Evolutionary conservation across 2,113 vertebrate species (phyloP).

Genomic region (Anser cygnoides): DNA sequence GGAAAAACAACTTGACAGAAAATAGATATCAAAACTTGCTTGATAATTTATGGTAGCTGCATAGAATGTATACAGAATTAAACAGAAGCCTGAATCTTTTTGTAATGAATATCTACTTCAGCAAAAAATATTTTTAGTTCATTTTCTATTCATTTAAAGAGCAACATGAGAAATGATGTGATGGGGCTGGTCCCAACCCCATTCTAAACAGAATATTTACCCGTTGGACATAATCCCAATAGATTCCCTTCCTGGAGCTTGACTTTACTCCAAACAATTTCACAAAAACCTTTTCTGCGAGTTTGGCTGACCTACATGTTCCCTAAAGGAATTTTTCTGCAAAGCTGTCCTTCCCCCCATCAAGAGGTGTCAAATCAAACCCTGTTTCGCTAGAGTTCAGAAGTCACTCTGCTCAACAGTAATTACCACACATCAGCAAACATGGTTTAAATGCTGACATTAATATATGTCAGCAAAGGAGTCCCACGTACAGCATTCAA

Average conservation of each 20-base stretch:
- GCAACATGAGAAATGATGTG: neutral
- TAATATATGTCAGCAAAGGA: neutral
- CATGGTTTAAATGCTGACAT: neutral
- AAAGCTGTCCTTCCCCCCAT: neutral
- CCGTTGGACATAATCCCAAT: neutral
- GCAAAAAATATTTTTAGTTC: neutral
- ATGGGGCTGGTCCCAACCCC: rapidly evolving
- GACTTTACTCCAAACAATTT: neutral
- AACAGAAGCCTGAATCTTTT: neutral
- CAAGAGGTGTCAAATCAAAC: neutral
- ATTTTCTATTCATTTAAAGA: neutral
- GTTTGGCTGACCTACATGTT: neutral
- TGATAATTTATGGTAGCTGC: neutral
- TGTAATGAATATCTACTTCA: neutral
- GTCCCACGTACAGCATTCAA: neutral
- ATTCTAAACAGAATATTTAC: neutral
- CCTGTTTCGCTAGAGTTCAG: neutral
- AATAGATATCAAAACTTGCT: neutral
- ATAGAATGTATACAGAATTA: neutral
- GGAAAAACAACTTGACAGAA: neutral
- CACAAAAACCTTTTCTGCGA: neutral
- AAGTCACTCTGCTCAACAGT: neutral
- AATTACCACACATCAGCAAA: neutral
- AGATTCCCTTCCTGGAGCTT: neutral
- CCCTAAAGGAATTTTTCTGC: neutral